phyloP scores from a whole-genome alignment of 1,140 invertebrate species.

The Ridgeia piscesae region DNA sequence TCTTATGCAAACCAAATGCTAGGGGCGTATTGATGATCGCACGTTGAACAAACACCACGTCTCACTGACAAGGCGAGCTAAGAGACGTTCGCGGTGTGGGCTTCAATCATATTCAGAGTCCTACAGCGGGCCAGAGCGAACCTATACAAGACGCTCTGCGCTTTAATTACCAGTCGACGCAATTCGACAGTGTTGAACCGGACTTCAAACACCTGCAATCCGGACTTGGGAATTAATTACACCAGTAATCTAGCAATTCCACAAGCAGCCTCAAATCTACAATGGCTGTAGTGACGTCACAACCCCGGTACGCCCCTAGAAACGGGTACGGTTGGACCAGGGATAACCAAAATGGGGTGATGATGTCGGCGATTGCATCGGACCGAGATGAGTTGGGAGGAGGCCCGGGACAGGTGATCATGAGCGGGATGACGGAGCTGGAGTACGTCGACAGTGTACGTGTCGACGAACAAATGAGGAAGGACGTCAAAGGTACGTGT shows the following conservation, averaged over 20 bases:
- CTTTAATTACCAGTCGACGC: too few relatives aligned
- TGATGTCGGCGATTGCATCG: not conserved
- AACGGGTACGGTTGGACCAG: not conserved
- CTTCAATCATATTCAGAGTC: too few relatives aligned
- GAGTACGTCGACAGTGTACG: slow-evolving; percentile 32
- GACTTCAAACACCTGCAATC: not conserved
- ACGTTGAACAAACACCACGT: not conserved
- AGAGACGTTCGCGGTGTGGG: not conserved
- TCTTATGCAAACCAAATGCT: not conserved
- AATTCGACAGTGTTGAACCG: not conserved
- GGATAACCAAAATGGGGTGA: not conserved
- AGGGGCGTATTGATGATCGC: not conserved
- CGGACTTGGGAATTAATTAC: not conserved
- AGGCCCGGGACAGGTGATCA: not conserved
- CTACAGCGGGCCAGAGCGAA: too few relatives aligned
- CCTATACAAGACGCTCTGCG: too few relatives aligned
- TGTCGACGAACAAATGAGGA: slow-evolving; percentile 38
- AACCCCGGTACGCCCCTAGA: not conserved
- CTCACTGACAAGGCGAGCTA: not conserved
- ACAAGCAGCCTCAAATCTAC: not conserved
- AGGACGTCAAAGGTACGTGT: slow-evolving; percentile 34
- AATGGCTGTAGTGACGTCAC: not conserved
- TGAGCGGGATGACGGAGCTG: slow-evolving; percentile 34
- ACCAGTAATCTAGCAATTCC: not conserved
- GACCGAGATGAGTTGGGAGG: not conserved